phyloP scores from a whole-genome alignment of 2,797 vertebrate species.

The Thaleichthys pacificus region DNA sequence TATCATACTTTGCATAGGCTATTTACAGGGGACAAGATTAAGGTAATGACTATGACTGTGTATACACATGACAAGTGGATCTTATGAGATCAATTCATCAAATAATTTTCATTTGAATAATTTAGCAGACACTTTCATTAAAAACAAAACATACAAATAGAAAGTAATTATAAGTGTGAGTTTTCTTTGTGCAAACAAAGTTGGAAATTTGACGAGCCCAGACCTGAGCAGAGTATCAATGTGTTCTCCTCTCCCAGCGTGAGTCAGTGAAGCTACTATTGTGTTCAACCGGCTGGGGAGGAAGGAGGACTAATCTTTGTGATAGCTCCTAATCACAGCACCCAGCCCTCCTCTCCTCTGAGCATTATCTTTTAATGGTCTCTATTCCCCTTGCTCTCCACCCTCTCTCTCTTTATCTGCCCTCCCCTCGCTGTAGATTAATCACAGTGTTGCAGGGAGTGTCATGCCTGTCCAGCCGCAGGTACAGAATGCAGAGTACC shows the following conservation, averaged over 20 bases:
- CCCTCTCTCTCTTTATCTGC: conserved; percentile 1
- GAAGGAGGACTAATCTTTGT: not conserved
- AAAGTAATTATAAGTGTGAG: too few species aligned
- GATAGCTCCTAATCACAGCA: not conserved
- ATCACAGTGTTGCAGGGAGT: not conserved
- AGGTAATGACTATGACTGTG: too few species aligned
- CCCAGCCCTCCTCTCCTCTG: not conserved
- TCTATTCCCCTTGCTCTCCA: not conserved
- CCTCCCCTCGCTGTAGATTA: not conserved
- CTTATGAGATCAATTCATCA: too few species aligned
- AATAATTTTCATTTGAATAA: too few species aligned
- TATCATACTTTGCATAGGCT: too few species aligned
- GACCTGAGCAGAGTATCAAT: too few species aligned
- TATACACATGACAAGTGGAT: too few species aligned
- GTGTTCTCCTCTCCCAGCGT: not conserved
- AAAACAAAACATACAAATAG: too few species aligned
- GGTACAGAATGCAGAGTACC: not conserved
- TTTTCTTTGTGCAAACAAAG: too few species aligned
- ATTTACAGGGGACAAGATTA: too few species aligned
- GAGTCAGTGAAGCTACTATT: not conserved
- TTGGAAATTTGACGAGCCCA: too few species aligned
- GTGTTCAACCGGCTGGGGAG: not conserved
- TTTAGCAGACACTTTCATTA: too few species aligned
- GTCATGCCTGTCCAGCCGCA: not conserved
- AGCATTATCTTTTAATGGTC: not conserved